Conservation (phyloP, 2,888 invertebrate genomes). For the Aleiodes alternator region DNA sequence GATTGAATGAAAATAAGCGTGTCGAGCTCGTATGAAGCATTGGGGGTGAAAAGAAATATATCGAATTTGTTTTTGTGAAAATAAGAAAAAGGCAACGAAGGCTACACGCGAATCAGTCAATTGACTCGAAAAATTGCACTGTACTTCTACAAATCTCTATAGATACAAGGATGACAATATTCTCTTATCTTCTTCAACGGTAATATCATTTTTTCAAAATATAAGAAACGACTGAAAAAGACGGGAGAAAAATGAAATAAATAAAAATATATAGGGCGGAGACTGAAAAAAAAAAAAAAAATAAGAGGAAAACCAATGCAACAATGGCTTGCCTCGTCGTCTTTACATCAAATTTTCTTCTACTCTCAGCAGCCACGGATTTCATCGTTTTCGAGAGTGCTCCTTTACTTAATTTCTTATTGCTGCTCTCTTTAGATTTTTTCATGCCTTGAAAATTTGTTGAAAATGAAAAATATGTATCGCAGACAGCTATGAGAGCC, state of each 20-base stretch:
- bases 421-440: neutral
- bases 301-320: neutral
- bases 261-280: neutral
- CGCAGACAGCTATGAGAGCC: neutral
- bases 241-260: neutral
- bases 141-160: constrained; percentile 8
- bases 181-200: constrained; percentile 1
- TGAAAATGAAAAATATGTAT: constrained; percentile 18
- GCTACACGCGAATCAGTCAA: constrained; percentile 24
- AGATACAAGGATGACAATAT: constrained; percentile 6
- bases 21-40: constrained; percentile 15
- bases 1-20: constrained; percentile 30
- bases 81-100: constrained; percentile 2
- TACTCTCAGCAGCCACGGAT: neutral
- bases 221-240: constrained; percentile 1
- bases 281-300: neutral
- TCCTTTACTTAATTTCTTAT: neutral
- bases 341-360: neutral
- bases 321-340: constrained; percentile 17
- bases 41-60: constrained; percentile 20
- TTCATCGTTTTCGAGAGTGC: constrained; percentile 19
- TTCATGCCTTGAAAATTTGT: constrained; percentile 8
- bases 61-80: constrained; percentile 29
- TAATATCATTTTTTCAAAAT: neutral
- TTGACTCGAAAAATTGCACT: constrained; percentile 26